Evolutionary conservation across 2,797 vertebrate species (phyloP).

Genomic region (Amblyraja radiata): DNA sequence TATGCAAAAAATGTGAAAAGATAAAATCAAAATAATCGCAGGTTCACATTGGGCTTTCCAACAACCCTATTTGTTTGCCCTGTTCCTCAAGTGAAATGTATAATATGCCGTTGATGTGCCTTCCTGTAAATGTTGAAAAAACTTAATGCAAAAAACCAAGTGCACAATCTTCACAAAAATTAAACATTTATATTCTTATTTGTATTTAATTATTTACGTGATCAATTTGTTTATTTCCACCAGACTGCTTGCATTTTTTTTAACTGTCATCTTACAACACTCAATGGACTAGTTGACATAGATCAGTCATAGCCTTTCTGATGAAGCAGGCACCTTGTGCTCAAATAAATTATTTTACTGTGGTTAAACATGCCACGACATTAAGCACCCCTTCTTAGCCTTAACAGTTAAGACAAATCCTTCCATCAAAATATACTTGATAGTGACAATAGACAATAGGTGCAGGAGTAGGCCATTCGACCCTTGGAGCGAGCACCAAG

Average conservation of each 20-base stretch:
- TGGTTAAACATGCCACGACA: not conserved
- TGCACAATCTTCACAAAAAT: not conserved
- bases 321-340: not conserved
- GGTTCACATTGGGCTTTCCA: not conserved
- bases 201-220: not conserved
- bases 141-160: not conserved
- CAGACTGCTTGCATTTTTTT: not conserved
- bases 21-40: not conserved
- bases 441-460: no score
- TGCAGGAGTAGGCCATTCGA: no score
- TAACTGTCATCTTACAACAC: not conserved
- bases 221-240: not conserved
- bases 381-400: not conserved
- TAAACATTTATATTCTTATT: slow-evolving; percentile 13
- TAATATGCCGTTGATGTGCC: not conserved
- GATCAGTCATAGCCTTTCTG: not conserved
- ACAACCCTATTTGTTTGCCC: not conserved
- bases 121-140: slow-evolving; percentile 14
- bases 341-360: not conserved
- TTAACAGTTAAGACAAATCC: not conserved
- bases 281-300: not conserved
- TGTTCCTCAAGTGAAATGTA: not conserved
- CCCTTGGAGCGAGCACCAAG: no score
- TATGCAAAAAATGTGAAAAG: not conserved
- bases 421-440: not conserved